A percentile compares a stretch with the other conserved stretches of the same genome.
Evolutionary conservation across 2,113 vertebrate species (phyloP).

Genomic region (Boulengeromyrus knoepffleri): DNA sequence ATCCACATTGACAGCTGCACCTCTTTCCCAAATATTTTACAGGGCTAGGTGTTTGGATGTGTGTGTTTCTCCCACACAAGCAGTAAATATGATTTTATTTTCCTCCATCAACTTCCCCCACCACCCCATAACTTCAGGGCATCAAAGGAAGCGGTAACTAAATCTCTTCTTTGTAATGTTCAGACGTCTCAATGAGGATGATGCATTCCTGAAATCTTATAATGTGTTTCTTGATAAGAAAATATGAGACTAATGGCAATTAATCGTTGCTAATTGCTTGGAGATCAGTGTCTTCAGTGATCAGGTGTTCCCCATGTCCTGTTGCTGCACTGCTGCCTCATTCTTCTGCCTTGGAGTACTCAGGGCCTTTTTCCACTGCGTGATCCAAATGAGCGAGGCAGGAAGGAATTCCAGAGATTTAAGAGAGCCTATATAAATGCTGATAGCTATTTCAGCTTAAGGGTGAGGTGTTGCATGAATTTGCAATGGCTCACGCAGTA

Average conservation of each 20-base stretch:
- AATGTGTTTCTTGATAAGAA: constrained; percentile 54
- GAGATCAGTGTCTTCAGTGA: constrained; percentile 58
- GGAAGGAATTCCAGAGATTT: constrained; percentile 66
- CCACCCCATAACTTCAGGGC: constrained; percentile 44
- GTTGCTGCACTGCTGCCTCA: constrained; percentile 38
- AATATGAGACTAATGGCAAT: constrained; percentile 43
- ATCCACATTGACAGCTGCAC: constrained; percentile 43
- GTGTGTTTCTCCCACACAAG: constrained; percentile 36
- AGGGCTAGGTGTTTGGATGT: constrained; percentile 24
- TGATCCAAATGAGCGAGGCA: constrained; percentile 61
- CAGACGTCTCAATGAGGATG: constrained; percentile 41
- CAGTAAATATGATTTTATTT: constrained; percentile 54
- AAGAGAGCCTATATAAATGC: constrained; percentile 59
- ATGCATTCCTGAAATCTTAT: constrained; percentile 60
- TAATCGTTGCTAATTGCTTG: constrained; percentile 57
- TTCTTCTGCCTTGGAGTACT: constrained; percentile 44
- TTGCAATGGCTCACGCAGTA: constrained; percentile 48
- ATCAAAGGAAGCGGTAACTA: constrained; percentile 52
- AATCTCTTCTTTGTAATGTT: constrained; percentile 54
- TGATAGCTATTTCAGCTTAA: constrained; percentile 62
- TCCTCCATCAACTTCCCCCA: constrained; percentile 34
- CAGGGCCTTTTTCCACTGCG: constrained; percentile 56
- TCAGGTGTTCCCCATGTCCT: constrained; percentile 47
- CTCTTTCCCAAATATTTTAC: constrained; percentile 42
- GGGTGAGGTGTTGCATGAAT: constrained; percentile 52